phyloP scores from a whole-genome alignment of 2,888 invertebrate species.

The Apamea anceps region DNA sequence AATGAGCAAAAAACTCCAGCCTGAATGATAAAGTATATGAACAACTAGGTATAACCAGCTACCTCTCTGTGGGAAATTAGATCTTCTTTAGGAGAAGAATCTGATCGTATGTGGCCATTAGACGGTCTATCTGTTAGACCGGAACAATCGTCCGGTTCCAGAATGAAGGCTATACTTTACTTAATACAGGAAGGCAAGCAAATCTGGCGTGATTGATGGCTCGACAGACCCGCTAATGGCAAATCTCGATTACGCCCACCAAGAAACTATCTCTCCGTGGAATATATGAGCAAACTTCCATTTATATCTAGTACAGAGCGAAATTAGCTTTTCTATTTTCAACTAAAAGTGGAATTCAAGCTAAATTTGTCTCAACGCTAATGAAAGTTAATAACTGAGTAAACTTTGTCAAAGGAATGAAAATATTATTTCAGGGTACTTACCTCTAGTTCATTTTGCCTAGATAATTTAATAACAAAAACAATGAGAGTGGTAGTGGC shows the following conservation, averaged over 20 bases:
- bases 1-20: neutral
- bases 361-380: conserved; percentile 20
- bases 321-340: conserved; percentile 14
- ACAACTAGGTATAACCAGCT: neutral
- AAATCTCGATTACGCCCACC: conserved; percentile 61
- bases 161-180: conserved; percentile 31
- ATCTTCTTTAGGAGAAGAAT: neutral
- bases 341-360: conserved; percentile 15
- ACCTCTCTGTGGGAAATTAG: neutral
- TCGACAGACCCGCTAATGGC: conserved; percentile 67
- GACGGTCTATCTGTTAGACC: conserved; percentile 1
- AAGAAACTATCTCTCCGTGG: conserved; percentile 56
- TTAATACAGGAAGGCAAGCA: conserved; percentile 54
- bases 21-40: neutral
- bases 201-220: conserved; percentile 78
- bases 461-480: conserved; percentile 19
- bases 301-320: conserved; percentile 13
- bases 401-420: conserved; percentile 34
- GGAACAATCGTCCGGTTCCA: conserved; percentile 14
- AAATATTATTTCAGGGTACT: conserved; percentile 31
- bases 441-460: conserved; percentile 21
- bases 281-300: conserved; percentile 52
- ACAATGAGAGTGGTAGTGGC: neutral
- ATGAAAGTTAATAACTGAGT: conserved; percentile 25
- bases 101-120: neutral